Percentiles rank a stretch among this genome's conserved stretches.
Evolutionary conservation across 2,797 vertebrate species (phyloP).

Genomic region (Amphiprion clarkii): DNA sequence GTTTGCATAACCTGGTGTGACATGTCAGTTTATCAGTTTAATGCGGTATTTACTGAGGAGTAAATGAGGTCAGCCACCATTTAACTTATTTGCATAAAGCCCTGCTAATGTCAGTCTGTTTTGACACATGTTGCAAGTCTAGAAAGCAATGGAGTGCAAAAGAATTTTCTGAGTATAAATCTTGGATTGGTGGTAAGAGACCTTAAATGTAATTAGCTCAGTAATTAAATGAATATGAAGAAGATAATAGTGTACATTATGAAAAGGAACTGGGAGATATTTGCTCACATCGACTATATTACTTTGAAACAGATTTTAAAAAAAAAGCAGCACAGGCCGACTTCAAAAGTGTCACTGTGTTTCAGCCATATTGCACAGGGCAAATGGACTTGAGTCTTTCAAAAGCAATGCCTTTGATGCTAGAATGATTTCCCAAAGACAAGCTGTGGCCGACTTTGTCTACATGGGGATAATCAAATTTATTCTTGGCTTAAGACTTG

Average conservation of each 20-base stretch:
- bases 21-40: not conserved
- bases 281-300: not conserved
- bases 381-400: not conserved
- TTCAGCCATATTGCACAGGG: not conserved
- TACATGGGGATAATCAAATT: not conserved
- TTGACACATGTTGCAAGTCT: not conserved
- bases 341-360: not conserved
- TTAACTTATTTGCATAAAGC: slow-evolving; percentile 10
- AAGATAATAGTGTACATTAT: not conserved
- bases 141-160: not conserved
- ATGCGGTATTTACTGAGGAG: not conserved
- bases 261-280: not conserved
- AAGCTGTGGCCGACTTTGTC: not conserved
- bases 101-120: not conserved
- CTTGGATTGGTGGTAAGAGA: not conserved
- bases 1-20: not conserved
- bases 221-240: not conserved
- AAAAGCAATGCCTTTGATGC: not conserved
- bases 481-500: not conserved
- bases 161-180: not conserved
- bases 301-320: not conserved
- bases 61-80: not conserved
- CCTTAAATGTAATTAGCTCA: not conserved
- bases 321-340: not conserved
- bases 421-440: not conserved